Percentiles rank a stretch among this genome's conserved stretches.
Evolutionary conservation across 2,888 invertebrate species (phyloP).

Genomic region (Chirona hameri): DNA sequence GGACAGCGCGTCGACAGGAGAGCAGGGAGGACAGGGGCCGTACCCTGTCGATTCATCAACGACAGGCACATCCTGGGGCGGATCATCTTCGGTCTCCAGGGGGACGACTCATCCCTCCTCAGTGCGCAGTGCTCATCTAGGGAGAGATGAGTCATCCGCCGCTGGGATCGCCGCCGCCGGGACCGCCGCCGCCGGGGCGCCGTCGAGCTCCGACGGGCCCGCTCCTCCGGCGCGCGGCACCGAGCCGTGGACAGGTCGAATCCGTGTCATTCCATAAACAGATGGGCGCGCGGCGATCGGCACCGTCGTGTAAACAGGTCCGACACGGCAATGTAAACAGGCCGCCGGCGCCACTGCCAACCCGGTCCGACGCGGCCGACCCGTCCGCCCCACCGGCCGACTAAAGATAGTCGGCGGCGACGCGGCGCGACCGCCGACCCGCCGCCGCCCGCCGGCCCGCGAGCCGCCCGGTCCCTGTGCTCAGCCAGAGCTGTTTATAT

Average conservation of each 20-base stretch:
- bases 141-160: too few relatives aligned
- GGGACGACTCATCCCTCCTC: too few relatives aligned
- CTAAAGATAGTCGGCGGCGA: background rate
- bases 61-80: too few relatives aligned
- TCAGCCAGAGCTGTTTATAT: too few relatives aligned
- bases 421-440: background rate
- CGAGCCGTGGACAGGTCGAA: background rate
- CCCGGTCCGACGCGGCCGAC: background rate
- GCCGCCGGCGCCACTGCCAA: background rate
- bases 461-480: too few relatives aligned
- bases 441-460: too few relatives aligned
- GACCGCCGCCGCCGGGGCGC: background rate
- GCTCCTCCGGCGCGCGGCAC: too few relatives aligned
- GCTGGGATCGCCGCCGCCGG: background rate
- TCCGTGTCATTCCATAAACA: constrained; percentile 4
- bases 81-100: too few relatives aligned
- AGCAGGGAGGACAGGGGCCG: background rate
- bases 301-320: background rate
- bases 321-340: constrained; percentile 4
- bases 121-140: too few relatives aligned
- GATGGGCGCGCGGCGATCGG: background rate
- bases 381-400: background rate
- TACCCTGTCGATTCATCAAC: background rate
- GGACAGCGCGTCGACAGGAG: background rate
- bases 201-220: too few relatives aligned